These are phyloP conservation scores for Drosophila neotestacea DNA, from an alignment of 2,888 invertebrate genomes.

Conservation along the genomic window DNA sequence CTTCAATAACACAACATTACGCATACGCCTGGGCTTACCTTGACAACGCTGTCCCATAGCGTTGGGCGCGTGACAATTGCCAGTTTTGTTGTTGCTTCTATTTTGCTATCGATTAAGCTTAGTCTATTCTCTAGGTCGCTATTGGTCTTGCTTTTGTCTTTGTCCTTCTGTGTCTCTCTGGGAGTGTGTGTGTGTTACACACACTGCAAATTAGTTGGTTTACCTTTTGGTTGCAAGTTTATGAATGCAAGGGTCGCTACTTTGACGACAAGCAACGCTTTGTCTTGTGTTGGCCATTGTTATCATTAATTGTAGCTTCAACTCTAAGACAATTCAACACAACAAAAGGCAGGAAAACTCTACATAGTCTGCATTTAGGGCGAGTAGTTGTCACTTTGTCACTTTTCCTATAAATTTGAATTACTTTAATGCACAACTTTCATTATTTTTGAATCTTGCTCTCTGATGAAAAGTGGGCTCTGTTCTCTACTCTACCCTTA, in stretches of 20 bases:
- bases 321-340: conserved; percentile 3
- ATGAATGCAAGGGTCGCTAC: conserved; percentile 10
- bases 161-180: background rate
- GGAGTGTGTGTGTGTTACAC: conserved; percentile 5
- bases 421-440: background rate
- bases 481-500: background rate
- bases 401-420: conserved; percentile 31
- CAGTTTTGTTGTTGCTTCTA: conserved; percentile 40
- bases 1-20: conserved; percentile 51
- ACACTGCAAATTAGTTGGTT: conserved; percentile 35
- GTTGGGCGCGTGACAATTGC: conserved; percentile 63
- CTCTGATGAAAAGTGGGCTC: background rate
- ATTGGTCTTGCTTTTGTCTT: conserved; percentile 18
- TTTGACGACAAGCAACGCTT: conserved; percentile 1
- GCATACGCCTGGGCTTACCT: conserved; percentile 64
- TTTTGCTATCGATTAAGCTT: conserved; percentile 70
- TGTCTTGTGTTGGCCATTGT: conserved; percentile 3
- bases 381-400: conserved; percentile 4
- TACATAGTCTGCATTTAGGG: background rate
- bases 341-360: background rate
- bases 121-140: conserved; percentile 51
- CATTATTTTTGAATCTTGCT: conserved; percentile 36
- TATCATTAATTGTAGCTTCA: background rate
- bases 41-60: conserved; percentile 46
- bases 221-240: conserved; percentile 9